Evolutionary conservation across 1,140 invertebrate genomes (phyloP).

Genomic region (Drosophila bipectinata): DNA sequence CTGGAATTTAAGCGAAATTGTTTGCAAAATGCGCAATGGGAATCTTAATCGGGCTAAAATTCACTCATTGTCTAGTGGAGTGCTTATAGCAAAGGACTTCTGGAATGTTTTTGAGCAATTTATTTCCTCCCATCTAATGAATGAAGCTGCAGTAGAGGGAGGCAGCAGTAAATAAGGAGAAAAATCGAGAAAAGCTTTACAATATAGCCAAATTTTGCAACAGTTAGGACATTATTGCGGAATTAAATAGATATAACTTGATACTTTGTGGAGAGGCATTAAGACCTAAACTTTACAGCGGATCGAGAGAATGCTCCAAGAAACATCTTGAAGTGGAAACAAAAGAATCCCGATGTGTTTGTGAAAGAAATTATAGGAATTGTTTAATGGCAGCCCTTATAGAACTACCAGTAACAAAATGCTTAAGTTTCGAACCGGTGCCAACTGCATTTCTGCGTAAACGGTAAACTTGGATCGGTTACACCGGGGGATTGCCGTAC

Average conservation of each 20-base stretch:
- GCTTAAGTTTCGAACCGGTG: not conserved
- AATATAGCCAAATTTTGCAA: too few species aligned
- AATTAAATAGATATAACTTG: too few species aligned
- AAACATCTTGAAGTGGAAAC: not conserved
- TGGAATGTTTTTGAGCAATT: constrained; percentile 1
- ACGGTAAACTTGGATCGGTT: not conserved
- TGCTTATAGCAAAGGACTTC: not conserved
- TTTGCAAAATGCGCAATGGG: constrained; percentile 21
- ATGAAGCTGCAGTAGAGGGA: not conserved
- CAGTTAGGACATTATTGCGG: too few species aligned
- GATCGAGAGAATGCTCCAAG: too few species aligned
- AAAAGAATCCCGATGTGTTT: not conserved
- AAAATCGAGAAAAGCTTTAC: not conserved
- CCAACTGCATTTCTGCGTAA: not conserved
- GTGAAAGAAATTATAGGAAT: too few species aligned
- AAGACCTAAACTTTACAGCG: too few species aligned
- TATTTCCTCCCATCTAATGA: not conserved
- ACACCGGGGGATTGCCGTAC: constrained; percentile 5
- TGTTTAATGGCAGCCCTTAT: too few species aligned
- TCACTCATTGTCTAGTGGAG: constrained; percentile 3
- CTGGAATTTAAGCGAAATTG: constrained; percentile 10
- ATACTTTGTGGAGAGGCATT: too few species aligned
- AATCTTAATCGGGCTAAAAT: constrained; percentile 26
- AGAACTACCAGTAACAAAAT: too few species aligned
- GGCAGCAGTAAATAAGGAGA: not conserved